Evolutionary conservation across 2,888 invertebrate genomes (phyloP).

Genomic region (Elaeidobius kamerunicus): DNA sequence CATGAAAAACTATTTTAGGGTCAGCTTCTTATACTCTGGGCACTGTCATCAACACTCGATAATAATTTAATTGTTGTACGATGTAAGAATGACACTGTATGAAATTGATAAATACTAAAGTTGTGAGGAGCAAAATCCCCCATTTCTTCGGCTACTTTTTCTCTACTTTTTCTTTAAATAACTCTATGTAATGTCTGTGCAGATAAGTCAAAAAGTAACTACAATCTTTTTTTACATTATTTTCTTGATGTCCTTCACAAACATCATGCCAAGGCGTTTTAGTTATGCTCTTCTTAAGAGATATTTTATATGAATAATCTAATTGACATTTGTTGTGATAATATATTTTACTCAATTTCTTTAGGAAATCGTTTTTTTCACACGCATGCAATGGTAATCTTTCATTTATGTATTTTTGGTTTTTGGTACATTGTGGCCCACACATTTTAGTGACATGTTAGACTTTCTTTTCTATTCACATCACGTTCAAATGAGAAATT

Average conservation of each 20-base stretch:
- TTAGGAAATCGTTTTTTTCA: constrained; percentile 20
- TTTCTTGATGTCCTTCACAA: constrained; percentile 35
- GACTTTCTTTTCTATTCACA: constrained; percentile 3
- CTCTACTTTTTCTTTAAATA: constrained; percentile 21
- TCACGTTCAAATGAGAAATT: constrained; percentile 23
- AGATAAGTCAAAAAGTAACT: too few relatives aligned
- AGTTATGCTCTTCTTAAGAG: constrained; percentile 26
- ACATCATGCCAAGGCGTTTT: constrained; percentile 35
- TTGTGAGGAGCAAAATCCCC: constrained; percentile 33
- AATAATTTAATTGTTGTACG: too few relatives aligned
- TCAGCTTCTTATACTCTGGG: too few relatives aligned
- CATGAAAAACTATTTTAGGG: too few relatives aligned
- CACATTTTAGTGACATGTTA: constrained; percentile 27
- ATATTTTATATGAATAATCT: constrained; percentile 29
- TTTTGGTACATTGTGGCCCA: too few relatives aligned
- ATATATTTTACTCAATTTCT: constrained; percentile 30
- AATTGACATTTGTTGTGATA: constrained; percentile 32
- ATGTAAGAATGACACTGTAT: too few relatives aligned
- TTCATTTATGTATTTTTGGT: constrained; percentile 25
- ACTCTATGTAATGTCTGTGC: too few relatives aligned
- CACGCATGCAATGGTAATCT: constrained; percentile 21
- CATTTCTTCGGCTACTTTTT: too few relatives aligned
- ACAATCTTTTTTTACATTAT: constrained; percentile 37
- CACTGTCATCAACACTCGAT: too few relatives aligned
- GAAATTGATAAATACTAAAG: too few relatives aligned